Evolutionary conservation across 2,888 invertebrate genomes (phyloP), one percentile per base, ranked within the genome.

Genomic region (Megalurothrips usitatus): DNA sequence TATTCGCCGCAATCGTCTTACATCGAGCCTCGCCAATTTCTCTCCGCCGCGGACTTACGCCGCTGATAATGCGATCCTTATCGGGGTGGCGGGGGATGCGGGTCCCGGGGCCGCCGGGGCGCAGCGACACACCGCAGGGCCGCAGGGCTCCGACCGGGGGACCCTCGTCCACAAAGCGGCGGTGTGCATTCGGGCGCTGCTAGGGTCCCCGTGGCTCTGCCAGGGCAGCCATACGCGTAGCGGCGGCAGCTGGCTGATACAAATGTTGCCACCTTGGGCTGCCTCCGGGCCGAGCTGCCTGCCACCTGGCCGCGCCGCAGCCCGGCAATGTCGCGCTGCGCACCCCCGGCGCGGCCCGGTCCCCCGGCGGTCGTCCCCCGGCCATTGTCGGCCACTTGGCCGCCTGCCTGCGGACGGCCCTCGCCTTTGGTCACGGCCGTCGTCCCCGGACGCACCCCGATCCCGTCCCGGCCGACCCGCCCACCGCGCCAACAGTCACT

Each of bases 211-310:
- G n/a, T n/a, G 68, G 68, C 23, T 9, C 23, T 12, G 68, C 1
- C 26, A 26, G 23, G 68, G 68, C 68, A 26, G 23, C 23, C 23
- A n/a, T 11, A 23, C 11, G 68, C 68, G 63, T 14, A 23, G 68
- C 23, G 23, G 68, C 68, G 23, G 68, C 68, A 75, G 68, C 68
- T 75, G 68, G 68, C 23, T 26, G 26, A 75, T 75, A 26, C 26
- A 75, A 26, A 75, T 75, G 68, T 75, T 75, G 68, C 68, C 68
- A 75, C 68, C 68, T 75, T 43, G 34, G 26, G 68, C 68, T 11
- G 11, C 68, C n/a, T 23, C 68, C 17, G 68, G 68, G 34, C 34
- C 68, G 26, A 26, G 68, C 34, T 43, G 34, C 3, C 34, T 43
- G 34, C 34, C 34, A 43, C 34, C 34, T 43, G 34, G 34, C 34